phyloP scores from a whole-genome alignment of 2,888 invertebrate genomes.

The Diadegma fenestrale region DNA sequence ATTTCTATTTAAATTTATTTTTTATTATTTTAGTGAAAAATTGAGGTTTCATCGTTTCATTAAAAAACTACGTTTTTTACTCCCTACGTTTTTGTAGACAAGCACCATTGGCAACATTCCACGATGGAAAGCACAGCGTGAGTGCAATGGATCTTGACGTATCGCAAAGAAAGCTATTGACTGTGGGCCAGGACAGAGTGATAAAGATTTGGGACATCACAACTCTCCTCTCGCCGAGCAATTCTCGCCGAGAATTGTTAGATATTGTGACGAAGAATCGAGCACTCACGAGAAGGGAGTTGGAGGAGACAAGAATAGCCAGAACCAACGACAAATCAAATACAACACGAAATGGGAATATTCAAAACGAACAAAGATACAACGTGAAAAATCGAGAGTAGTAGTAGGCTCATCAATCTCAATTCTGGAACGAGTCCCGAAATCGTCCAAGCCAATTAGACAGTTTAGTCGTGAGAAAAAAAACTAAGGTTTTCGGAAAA shows the following conservation, averaged over 20 bases:
- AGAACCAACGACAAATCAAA: slow-evolving; percentile 63
- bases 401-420: slow-evolving; percentile 95
- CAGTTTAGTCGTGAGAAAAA: not conserved
- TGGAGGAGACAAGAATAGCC: slow-evolving; percentile 18
- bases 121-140: slow-evolving; percentile 97
- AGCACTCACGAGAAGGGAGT: slow-evolving; percentile 11
- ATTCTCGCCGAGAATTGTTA: slow-evolving; percentile 63
- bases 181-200: slow-evolving; percentile 97
- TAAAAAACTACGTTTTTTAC: too few species aligned
- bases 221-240: slow-evolving; percentile 87
- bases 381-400: slow-evolving; percentile 30
- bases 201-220: slow-evolving; percentile 97
- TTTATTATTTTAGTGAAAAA: too few species aligned
- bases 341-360: slow-evolving; percentile 57
- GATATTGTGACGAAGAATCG: not conserved
- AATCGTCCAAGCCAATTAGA: slow-evolving; percentile 63
- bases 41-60: slow-evolving; percentile 47
- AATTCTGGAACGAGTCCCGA: slow-evolving; percentile 84
- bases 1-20: too few species aligned
- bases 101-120: slow-evolving; percentile 96
- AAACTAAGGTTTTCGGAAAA: not conserved
- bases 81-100: slow-evolving; percentile 87
- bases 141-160: slow-evolving; percentile 96
- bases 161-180: slow-evolving; percentile 93
- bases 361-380: slow-evolving; percentile 19